Evolutionary conservation across 2,797 vertebrate species (phyloP).

Genomic region (Balearica regulorum): DNA sequence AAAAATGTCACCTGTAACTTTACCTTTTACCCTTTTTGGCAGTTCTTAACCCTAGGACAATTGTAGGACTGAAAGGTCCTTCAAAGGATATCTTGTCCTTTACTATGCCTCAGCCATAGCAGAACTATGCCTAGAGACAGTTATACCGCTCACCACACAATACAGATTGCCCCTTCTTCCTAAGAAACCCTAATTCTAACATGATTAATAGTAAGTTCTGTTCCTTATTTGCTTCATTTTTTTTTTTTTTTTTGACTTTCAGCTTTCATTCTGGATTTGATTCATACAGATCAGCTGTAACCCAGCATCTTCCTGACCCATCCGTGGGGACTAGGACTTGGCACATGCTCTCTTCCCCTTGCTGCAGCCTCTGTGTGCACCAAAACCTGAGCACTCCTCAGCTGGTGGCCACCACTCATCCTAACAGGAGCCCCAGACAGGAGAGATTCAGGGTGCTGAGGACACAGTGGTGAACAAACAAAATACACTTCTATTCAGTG

Average conservation of each 20-base stretch:
- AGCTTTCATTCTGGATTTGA: not conserved
- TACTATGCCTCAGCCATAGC: not conserved
- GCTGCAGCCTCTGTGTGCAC: not conserved
- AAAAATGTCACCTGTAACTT: not conserved
- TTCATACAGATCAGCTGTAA: not conserved
- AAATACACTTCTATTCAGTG: not conserved
- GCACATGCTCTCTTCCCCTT: not conserved
- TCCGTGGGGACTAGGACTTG: not conserved
- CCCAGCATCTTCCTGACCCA: not conserved
- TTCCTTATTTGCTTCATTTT: not conserved
- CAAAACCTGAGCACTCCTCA: not conserved
- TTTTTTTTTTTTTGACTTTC: not conserved
- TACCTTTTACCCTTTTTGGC: not conserved
- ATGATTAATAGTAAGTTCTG: not conserved
- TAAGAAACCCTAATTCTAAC: not conserved
- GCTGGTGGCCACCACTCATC: not conserved
- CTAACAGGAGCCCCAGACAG: rapidly evolving
- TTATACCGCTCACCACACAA: not conserved
- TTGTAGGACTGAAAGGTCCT: not conserved
- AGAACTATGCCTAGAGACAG: not conserved
- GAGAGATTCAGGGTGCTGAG: not conserved
- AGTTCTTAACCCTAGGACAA: not conserved
- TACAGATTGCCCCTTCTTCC: not conserved
- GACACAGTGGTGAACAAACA: not conserved
- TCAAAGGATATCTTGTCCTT: rapidly evolving